These are phyloP conservation scores for Herpailurus yagouaroundi DNA, from an alignment of 2,113 vertebrate species.

Conservation along the genomic window DNA sequence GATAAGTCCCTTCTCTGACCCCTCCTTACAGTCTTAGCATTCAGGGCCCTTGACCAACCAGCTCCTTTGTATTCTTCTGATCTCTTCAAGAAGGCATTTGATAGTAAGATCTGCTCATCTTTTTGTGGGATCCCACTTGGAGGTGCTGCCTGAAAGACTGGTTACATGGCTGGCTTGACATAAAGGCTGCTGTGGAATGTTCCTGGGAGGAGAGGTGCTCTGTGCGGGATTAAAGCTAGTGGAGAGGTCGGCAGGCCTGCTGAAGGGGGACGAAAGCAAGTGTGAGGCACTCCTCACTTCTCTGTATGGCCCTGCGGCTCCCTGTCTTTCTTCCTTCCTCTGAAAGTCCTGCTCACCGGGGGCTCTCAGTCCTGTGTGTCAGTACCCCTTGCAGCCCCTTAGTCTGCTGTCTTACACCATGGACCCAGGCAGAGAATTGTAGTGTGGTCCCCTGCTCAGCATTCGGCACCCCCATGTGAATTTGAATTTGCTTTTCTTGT, in stretches of 20 bases:
- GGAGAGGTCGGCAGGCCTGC: not conserved
- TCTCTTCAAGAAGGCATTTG: not conserved
- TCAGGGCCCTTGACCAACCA: not conserved
- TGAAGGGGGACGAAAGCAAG: not conserved
- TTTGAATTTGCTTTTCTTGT: not conserved
- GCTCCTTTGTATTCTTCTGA: not conserved
- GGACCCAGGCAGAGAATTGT: not conserved
- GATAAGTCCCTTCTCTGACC: not conserved
- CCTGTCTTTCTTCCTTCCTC: not conserved
- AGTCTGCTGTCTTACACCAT: not conserved
- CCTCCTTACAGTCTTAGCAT: not conserved
- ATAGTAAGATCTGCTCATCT: conserved; percentile 2
- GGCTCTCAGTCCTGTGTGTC: not conserved
- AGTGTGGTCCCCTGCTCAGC: not conserved
- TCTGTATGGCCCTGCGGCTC: accelerated
- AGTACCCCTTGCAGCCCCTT: not conserved
- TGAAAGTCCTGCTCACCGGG: not conserved
- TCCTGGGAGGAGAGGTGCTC: not conserved
- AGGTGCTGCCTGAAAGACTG: not conserved
- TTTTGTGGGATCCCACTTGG: not conserved
- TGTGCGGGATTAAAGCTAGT: not conserved
- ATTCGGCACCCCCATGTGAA: not conserved
- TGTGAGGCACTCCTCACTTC: not conserved
- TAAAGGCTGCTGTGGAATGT: not conserved
- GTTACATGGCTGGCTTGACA: not conserved